Conservation (phyloP, 1,140 invertebrate genomes). For the Musca vetustissima region DNA sequence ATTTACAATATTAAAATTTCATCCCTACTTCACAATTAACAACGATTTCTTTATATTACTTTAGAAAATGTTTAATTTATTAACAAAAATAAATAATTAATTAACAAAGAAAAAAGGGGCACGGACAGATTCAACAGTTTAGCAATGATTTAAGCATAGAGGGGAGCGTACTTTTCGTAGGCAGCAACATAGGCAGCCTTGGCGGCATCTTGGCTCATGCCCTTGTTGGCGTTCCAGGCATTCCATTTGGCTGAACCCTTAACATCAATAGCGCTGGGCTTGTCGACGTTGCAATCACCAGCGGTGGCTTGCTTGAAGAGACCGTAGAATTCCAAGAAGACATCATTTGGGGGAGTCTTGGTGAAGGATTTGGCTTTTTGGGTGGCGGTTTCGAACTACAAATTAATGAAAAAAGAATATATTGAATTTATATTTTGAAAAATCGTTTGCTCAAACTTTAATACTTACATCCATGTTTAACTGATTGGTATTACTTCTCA, state of each 20-base stretch:
- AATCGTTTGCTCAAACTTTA: neutral
- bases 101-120: neutral
- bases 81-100: neutral
- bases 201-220: slow-evolving; percentile 74
- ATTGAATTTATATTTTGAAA: neutral
- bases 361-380: slow-evolving; percentile 78
- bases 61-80: neutral
- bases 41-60: no score
- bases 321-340: slow-evolving; percentile 83
- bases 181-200: slow-evolving; percentile 81
- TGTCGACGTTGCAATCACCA: slow-evolving; percentile 62
- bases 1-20: no score
- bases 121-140: no score
- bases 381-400: slow-evolving; percentile 75
- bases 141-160: slow-evolving; percentile 33
- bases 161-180: slow-evolving; percentile 65
- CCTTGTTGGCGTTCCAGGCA: slow-evolving; percentile 85
- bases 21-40: no score
- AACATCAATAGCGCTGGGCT: slow-evolving; percentile 67
- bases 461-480: slow-evolving; percentile 10
- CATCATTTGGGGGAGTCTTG: slow-evolving; percentile 75
- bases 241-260: slow-evolving; percentile 98
- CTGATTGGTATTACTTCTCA: neutral
- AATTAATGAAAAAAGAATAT: neutral
- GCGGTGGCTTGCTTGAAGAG: slow-evolving; percentile 85